Evolutionary conservation across 2,797 vertebrate species (phyloP).

Genomic region (Pogoniulus pusillus): DNA sequence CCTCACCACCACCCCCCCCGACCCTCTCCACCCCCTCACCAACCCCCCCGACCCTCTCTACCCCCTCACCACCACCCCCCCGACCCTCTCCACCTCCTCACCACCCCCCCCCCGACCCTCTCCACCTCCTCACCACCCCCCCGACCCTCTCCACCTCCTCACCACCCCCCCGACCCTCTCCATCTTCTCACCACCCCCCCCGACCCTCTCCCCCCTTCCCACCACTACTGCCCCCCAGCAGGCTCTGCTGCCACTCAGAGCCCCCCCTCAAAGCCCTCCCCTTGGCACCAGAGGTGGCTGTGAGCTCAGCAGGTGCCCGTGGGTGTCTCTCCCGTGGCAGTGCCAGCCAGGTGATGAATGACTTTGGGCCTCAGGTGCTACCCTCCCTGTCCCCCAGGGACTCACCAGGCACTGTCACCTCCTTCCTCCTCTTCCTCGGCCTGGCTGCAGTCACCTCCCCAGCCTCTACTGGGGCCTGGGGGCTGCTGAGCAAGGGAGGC

Average conservation of each 20-base stretch:
- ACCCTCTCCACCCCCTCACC: background rate
- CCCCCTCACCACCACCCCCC: too few relatives aligned
- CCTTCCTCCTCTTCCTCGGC: constrained; percentile 76
- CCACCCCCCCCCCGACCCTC: too few relatives aligned
- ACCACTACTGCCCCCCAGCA: too few relatives aligned
- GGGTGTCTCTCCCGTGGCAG: rapidly evolving
- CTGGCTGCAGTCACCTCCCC: constrained; percentile 52
- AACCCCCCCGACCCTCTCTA: too few relatives aligned
- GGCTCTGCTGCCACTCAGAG: rapidly evolving
- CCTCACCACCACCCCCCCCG: background rate
- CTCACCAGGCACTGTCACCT: constrained; percentile 64
- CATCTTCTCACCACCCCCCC: too few relatives aligned
- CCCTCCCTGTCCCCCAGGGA: background rate
- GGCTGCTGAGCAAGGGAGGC: constrained; percentile 43
- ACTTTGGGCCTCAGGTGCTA: too few relatives aligned
- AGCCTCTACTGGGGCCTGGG: constrained; percentile 34
- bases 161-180: too few relatives aligned
- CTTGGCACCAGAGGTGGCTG: rapidly evolving
- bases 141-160: background rate
- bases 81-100: background rate
- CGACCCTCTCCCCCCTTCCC: background rate
- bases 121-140: too few relatives aligned
- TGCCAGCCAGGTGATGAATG: rapidly evolving
- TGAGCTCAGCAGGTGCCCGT: rapidly evolving
- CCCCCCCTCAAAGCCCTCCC: background rate